Evolutionary conservation across 2,113 vertebrate genomes (phyloP), one percentile per base, ranked within the genome.

Genomic region (Leptocoma aspasia): DNA sequence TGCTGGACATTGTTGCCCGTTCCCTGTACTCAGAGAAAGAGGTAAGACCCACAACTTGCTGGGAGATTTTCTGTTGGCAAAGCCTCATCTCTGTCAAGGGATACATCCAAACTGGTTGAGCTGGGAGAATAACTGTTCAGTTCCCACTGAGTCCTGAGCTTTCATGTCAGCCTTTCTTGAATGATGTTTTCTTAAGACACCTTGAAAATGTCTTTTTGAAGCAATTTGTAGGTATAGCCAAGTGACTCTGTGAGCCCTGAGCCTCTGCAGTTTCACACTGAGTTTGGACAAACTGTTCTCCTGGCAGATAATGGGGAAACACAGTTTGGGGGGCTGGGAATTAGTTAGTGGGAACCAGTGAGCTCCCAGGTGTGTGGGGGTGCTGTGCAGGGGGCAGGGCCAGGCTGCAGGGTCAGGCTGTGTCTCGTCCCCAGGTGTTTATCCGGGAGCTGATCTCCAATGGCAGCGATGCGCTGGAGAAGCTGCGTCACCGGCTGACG

Each of bases 21-120:
- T 99, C 99, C 15, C 95, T 99, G 92, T 99, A 99, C 97, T 99
- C 99, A 0, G 99, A 99, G 96, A 99, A 99, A 95, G 99, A 99
- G 99, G 99, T 99, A 77, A 77, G 53, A 27, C 47, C 14, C 28
- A 8, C 33, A 26, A 1, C 4, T 70, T 11, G 3, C 65, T 63
- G 35, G 44, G 37, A 27, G 26, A 31, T 13, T 35, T 89, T 92
- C 39, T 70, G 2, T 50, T 86, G 53, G 31, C 47, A 85, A 63
- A 73, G 24, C 19, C 39, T 12, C 10, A 5, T 75, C 68, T 56
- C 17, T 86, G 6, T 42, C 28, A 10, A 31, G 37, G 52, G 50
- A 10, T 81, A 13, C n/a, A 39, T 63, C 45, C 45, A 26, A 5
- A 57, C n/a, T 2, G 7, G 3, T 19, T 31, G 69, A 56, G 37